These are phyloP conservation scores for Megaceryle alcyon DNA, from an alignment of 2,797 vertebrate species.

Conservation along the genomic window DNA sequence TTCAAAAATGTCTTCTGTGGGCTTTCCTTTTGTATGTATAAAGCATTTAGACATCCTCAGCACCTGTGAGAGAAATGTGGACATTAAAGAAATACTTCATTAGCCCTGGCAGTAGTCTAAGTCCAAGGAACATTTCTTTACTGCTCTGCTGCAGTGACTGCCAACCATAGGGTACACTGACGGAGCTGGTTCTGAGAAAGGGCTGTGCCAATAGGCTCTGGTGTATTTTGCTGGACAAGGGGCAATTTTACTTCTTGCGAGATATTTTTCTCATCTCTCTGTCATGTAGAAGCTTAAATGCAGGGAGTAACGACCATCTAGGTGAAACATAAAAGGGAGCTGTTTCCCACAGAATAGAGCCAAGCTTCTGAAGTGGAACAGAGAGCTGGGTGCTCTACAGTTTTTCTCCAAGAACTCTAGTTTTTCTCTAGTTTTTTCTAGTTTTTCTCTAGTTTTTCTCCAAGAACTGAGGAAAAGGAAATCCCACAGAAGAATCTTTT, in stretches of 20 bases:
- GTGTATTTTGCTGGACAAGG: neutral
- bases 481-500: slow-evolving; percentile 17
- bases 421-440: no score
- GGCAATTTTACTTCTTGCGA: neutral
- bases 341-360: neutral
- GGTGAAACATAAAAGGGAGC: neutral
- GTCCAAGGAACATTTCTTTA: neutral
- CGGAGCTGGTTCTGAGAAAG: neutral
- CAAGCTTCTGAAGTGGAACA: neutral
- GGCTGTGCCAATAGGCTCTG: neutral
- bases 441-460: neutral
- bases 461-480: slow-evolving; percentile 4
- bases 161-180: neutral
- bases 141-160: neutral
- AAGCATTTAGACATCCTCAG: neutral
- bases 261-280: neutral
- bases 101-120: neutral
- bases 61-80: neutral
- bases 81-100: neutral
- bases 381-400: neutral
- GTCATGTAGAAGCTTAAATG: slow-evolving; percentile 7
- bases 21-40: neutral
- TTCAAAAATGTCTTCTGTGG: neutral
- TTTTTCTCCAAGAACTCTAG: no score
- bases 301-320: neutral